Base-by-base conservation (phyloP, 2,113 vertebrate species). In the Hippocampus zosterae region DNA sequence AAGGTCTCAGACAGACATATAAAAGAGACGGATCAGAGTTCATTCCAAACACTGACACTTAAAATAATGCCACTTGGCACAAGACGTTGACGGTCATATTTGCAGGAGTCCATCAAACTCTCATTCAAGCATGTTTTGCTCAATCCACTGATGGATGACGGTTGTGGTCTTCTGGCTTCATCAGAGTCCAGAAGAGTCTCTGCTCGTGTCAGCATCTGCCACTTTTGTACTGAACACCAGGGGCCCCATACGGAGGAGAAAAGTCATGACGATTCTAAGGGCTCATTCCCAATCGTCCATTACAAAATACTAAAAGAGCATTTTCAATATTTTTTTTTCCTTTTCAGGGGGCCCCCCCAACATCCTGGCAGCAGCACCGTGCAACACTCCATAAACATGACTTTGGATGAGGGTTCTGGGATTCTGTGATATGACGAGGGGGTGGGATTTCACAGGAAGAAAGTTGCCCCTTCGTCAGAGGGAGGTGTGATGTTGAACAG, bases 81-180 rank as follows among this genome's bases (percentile, higher is more conserved):
- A 57, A 60, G 65, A 71, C 65, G 61, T 53, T 67, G 68, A 78
- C 73, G 74, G 76, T 79, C 70, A 53, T 66, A 78, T 79, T 37
- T 44, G 81, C 74, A 75, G 76, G 69, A 74, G 83, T 79, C 82
- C 70, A 75, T 81, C 73, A 76, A 67, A 80, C 18, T 37, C 37
- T 72, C 69, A 69, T 55, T 65, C 50, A 46, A 60, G 46, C 69
- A 29, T 65, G 74, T 69, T 73, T 73, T 65, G 57, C 57, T 71
- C 40, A 1, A 27, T 65, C 29, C 66, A 70, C 67, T 42, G 66
- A 59, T 63, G 27, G 42, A 40, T 61, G 59, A 65, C 4, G 3
- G 48, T 53, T 33, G 44, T 69, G 59, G 33, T 52, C 48, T 33
- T 76, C 65, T 25, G 53, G 46, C 65, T 65, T 74, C 60, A 10